Evolutionary conservation across 2,888 invertebrate species (phyloP).

Genomic region (Drosophila phalerata): DNA sequence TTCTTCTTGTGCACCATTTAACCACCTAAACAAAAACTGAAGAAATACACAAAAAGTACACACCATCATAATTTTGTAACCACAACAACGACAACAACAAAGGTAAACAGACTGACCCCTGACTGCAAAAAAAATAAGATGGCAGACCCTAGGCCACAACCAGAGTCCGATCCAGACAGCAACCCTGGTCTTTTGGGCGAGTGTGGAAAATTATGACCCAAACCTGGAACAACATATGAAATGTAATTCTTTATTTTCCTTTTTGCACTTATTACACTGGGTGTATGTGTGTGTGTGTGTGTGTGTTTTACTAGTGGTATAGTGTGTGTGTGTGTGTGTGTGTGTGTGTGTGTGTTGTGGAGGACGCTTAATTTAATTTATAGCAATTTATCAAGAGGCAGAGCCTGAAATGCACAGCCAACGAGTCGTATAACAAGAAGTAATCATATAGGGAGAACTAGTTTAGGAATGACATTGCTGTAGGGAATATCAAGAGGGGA

Average conservation of each 20-base stretch:
- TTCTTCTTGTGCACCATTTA: constrained; percentile 25
- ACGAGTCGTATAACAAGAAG: constrained; percentile 68
- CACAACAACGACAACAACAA: constrained; percentile 68
- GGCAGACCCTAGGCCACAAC: constrained; percentile 36
- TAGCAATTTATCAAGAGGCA: constrained; percentile 71
- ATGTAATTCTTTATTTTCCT: constrained; percentile 59
- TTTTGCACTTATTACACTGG: constrained; percentile 53
- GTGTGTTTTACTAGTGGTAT: constrained; percentile 2
- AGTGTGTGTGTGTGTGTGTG: constrained; percentile 23
- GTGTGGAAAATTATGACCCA: constrained; percentile 63
- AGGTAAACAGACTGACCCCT: constrained; percentile 68
- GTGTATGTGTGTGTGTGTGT: constrained; percentile 23
- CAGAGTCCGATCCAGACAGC: background rate
- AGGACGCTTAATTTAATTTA: constrained; percentile 74
- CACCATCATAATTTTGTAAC: constrained; percentile 71
- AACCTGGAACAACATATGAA: constrained; percentile 64
- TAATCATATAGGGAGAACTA: constrained; percentile 27
- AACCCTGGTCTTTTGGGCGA: constrained; percentile 18
- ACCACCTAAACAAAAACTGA: constrained; percentile 52
- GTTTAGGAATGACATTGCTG: background rate
- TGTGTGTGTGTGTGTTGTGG: constrained; percentile 32
- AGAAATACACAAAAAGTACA: constrained; percentile 20
- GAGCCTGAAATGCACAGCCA: constrained; percentile 56
- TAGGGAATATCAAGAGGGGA: background rate
- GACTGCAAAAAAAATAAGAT: constrained; percentile 31